Evolutionary conservation across 2,797 vertebrate species (phyloP).

Genomic region (Perdix hodgsoniae): DNA sequence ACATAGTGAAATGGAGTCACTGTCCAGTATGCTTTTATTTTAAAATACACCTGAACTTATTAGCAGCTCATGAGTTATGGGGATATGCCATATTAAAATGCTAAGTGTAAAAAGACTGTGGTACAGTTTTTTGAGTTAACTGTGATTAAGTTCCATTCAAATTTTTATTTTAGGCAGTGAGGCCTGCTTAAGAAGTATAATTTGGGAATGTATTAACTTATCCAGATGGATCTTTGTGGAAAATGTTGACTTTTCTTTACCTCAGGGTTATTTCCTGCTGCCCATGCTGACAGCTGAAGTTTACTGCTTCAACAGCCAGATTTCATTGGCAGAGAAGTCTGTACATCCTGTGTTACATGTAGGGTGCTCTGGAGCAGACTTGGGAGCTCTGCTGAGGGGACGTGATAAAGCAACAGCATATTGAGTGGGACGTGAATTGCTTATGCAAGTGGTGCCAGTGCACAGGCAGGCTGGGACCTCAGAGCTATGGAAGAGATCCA

Average conservation of each 20-base stretch:
- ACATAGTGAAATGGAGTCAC: neutral
- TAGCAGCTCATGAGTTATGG: neutral
- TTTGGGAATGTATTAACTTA: neutral
- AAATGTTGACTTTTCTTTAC: conserved; percentile 36
- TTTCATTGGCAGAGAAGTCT: neutral
- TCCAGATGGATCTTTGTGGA: neutral
- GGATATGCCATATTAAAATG: neutral
- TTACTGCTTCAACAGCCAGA: neutral
- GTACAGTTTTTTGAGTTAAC: neutral
- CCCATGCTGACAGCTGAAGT: conserved; percentile 17
- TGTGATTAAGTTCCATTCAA: neutral
- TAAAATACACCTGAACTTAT: neutral
- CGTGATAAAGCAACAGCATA: neutral
- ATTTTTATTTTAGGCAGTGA: neutral
- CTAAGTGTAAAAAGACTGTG: neutral
- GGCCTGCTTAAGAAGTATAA: neutral
- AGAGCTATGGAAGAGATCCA: neutral
- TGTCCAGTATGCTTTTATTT: neutral
- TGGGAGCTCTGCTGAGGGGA: neutral
- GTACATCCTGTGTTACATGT: neutral
- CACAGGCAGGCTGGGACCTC: neutral
- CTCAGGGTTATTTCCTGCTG: conserved; percentile 25
- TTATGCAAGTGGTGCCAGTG: neutral
- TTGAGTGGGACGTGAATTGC: accelerated
- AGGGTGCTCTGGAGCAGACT: neutral